Evolutionary conservation across 2,888 invertebrate species (phyloP), one percentile per base, ranked within the genome.

Genomic region (Syritta pipiens): DNA sequence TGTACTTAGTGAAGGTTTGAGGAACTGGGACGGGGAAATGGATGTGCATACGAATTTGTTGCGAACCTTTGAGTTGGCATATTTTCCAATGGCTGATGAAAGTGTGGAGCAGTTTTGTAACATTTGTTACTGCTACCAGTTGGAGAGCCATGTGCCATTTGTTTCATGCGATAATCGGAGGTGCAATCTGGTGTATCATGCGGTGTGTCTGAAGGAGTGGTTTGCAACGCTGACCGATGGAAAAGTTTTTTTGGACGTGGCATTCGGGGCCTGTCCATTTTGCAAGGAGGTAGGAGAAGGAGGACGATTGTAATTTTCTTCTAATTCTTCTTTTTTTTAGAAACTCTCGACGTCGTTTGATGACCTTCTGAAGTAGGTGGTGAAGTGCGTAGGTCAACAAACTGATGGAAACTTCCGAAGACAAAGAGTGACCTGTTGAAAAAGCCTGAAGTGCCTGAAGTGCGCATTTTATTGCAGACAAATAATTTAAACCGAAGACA

Each of bases 31-130:
- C 69, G 24, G 81, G 0, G 88, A 88, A 12, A 60, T 88, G 48
- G 86, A 88, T 81, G 85, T 88, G 26, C 86, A 89, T 72, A 85
- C 86, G 65, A 89, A 89, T 82, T 83, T 89, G n/a, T 71, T 89
- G 46, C 85, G 86, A 14, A 88, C 88, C 2, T 89, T 89, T 35
- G 87, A 88, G 74, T 76, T 89, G 42, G 86, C 88, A 44, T 88
- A 85, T 68, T 89, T 89, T 71, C 89, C 89, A 4, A 87, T 87
- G 86, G 83, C 84, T 0, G 49, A 46, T 4, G 79, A 74, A n/a
- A 57, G 67, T 1, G 76, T 82, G 1, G 76, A 83, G 2, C 83
- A 83, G 22, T 84, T 82, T 40, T 89, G 88, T 35, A 88, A 87
- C 44, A 89, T 89, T 65, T 89, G 88, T 53, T 89, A 84, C 65